phyloP scores from a whole-genome alignment of 1,140 invertebrate genomes.

The Conus betulinus region DNA sequence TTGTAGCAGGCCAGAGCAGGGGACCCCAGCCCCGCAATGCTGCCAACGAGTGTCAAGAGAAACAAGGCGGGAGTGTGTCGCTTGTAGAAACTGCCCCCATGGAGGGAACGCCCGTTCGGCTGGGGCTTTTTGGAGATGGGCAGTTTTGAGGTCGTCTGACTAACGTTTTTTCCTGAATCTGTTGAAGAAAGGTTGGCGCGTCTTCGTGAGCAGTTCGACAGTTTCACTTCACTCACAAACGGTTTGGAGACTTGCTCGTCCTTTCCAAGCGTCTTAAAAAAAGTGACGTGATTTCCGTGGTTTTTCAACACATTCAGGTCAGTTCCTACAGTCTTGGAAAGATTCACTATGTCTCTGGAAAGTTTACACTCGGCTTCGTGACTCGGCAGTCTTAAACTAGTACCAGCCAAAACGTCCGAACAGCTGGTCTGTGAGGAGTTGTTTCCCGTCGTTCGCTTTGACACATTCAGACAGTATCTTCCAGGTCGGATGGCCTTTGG shows the following conservation, averaged over 20 bases:
- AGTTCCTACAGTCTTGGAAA: not conserved
- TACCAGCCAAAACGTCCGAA: not conserved
- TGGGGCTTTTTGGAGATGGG: not conserved
- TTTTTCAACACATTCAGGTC: not conserved
- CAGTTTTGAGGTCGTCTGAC: not conserved
- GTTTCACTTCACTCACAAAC: not conserved
- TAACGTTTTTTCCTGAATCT: not conserved
- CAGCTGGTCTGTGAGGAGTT: not conserved
- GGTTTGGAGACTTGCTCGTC: not conserved
- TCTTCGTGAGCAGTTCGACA: not conserved
- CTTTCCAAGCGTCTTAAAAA: not conserved
- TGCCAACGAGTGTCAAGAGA: not conserved
- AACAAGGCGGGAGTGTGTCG: not conserved
- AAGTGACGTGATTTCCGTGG: not conserved
- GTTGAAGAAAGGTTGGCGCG: not conserved
- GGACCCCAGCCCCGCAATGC: constrained; percentile 26
- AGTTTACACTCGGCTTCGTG: not conserved
- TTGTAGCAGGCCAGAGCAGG: constrained; percentile 74
- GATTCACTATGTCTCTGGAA: not conserved
- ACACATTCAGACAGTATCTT: not conserved
- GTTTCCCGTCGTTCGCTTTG: not conserved
- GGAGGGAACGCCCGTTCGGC: not conserved
- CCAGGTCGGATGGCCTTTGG: not conserved
- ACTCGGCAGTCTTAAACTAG: not conserved
- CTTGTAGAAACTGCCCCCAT: too few species aligned